Evolutionary conservation across 2,888 invertebrate genomes (phyloP).

Genomic region (Dinocampus coccinellae): DNA sequence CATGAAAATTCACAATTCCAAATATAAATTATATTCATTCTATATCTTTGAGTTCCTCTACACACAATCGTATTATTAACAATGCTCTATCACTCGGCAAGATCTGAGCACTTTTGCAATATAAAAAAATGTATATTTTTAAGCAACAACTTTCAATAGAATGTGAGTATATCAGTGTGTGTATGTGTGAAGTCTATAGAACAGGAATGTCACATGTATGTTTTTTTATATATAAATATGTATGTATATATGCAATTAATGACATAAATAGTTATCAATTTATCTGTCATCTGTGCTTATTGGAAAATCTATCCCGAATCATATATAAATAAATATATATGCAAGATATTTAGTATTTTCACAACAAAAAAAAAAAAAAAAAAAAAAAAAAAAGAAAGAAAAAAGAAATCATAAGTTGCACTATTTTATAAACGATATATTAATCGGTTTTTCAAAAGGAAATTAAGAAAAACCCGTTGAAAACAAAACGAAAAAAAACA

Average conservation of each 20-base stretch:
- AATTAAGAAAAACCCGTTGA: background rate
- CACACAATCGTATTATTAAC: constrained; percentile 6
- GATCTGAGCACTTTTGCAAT: constrained; percentile 13
- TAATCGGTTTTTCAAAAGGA: background rate
- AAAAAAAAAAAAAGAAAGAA: background rate
- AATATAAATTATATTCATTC: constrained; percentile 6
- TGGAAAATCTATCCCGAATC: constrained; percentile 20
- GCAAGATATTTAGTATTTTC: background rate
- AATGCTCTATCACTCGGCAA: constrained; percentile 18
- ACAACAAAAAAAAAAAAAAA: too few species aligned
- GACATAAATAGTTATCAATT: background rate
- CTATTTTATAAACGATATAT: background rate
- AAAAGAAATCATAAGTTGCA: background rate
- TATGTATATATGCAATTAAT: constrained; percentile 5
- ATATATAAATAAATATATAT: background rate
- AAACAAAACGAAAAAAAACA: background rate
- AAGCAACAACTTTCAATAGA: constrained; percentile 3
- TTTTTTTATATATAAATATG: background rate
- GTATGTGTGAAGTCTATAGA: constrained; percentile 6
- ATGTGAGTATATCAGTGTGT: background rate
- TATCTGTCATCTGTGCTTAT: constrained; percentile 2
- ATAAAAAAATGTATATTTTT: constrained; percentile 4
- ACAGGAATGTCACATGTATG: constrained; percentile 20
- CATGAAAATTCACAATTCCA: background rate
- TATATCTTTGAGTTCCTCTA: background rate